These are phyloP conservation scores for Stenurella melanura DNA, from an alignment of 2,888 invertebrate species.

Conservation along the genomic window DNA sequence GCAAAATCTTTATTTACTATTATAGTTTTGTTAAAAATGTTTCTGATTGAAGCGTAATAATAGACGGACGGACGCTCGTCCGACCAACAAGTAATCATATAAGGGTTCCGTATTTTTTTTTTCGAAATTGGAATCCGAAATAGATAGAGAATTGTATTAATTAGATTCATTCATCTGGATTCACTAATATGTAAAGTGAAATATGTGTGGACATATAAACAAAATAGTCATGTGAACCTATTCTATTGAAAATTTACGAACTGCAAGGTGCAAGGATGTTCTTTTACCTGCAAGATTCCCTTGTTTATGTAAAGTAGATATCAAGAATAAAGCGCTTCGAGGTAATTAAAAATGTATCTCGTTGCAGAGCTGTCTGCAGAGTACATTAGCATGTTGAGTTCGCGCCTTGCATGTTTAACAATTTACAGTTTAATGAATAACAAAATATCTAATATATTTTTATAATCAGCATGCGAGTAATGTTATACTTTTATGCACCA, in stretches of 20 bases:
- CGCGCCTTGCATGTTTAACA: constrained; percentile 22
- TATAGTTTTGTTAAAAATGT: too few relatives aligned
- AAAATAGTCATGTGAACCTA: too few relatives aligned
- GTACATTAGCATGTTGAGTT: constrained; percentile 20
- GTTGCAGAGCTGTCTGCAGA: constrained; percentile 12
- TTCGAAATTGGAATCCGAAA: too few relatives aligned
- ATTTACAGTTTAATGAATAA: constrained; percentile 26
- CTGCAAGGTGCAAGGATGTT: neutral
- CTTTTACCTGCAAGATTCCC: neutral
- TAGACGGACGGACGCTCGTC: too few relatives aligned
- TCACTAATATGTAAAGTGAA: too few relatives aligned
- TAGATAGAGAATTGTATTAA: too few relatives aligned
- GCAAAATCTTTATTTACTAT: too few relatives aligned
- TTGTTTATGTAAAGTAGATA: neutral
- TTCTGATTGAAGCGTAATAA: too few relatives aligned
- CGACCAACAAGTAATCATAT: too few relatives aligned
- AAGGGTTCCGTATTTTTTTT: too few relatives aligned
- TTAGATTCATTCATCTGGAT: too few relatives aligned
- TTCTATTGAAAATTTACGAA: neutral
- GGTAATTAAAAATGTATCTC: constrained; percentile 20
- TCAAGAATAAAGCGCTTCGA: constrained; percentile 7
- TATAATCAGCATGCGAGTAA: neutral
- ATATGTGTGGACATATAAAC: too few relatives aligned
- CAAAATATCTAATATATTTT: constrained; percentile 12
- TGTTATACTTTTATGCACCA: neutral